Evolutionary conservation across 2,113 vertebrate genomes (phyloP), one percentile per base, ranked within the genome.

Genomic region (Myotis brandtii): DNA sequence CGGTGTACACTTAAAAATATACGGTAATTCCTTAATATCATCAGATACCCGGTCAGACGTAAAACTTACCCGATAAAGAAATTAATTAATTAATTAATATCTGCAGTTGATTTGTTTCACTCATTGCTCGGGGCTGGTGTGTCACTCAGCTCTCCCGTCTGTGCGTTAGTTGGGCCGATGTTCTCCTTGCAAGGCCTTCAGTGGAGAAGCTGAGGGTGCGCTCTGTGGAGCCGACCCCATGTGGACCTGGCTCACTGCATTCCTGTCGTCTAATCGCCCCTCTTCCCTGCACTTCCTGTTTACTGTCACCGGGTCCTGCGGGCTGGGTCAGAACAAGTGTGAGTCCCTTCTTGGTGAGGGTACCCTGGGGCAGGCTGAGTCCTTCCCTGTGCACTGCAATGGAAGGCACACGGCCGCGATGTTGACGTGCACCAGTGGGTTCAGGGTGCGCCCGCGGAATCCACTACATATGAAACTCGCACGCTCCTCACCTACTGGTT

Each of bases 401-500:
- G 6, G 34, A 40, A 83, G 54, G 37, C 50, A 21, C 6, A 1
- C 16, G 50, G 25, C 23, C 8, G 32, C 9, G 10, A 11, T 2
- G 3, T 79, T 34, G 32, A 30, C 0, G 3, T 69, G 34, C 80
- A 54, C 16, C 50, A 2, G 10, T 13, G 59, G 32, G 34, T 30
- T 72, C 59, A 9, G 32, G 20, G n/a, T 18, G 20, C 32, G 32
- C 27, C 69, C 0, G 0, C 2, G 9, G 21, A 56, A 93, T 27
- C 40, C 37, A 4, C 4, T 3, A 21, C 1, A 4, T 4, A 9
- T 2, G 32, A 30, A 37, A 40, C 18, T 18, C 8, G 48, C 7
- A 3, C 0, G 0, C n/a, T 25, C 87, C 54, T 85, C 40, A 1
- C 46, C 9, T 5, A 1, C 27, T 2, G 17, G n/a, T 25, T 40